Evolutionary conservation across 1,140 invertebrate genomes (phyloP), one percentile per base, ranked within the genome.

Genomic region (Dreissena rostriformis): DNA sequence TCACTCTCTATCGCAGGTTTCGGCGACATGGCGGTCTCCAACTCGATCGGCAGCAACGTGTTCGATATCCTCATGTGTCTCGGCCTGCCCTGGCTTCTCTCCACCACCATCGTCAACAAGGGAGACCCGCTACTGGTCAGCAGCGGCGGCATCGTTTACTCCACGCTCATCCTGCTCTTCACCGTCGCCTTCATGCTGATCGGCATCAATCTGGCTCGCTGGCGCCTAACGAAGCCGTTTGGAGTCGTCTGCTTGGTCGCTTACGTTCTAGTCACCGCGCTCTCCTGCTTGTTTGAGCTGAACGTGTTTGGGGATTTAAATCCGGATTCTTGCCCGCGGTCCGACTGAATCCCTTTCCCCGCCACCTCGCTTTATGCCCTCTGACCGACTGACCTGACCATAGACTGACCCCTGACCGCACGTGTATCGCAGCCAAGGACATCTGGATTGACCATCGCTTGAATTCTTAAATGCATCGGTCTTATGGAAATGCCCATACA

Each of bases 21-120:
- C 39, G 95, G 98, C 29, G 98, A 99, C 94, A 99, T 99, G 98
- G 98, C 98, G 79, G 98, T 99, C 66, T 99, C 98, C 71, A 99
- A 98, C 90, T 99, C 98, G 28, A 97, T 99, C 86, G 98, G 98
- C 87, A 99, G 98, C 94, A 99, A 99, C 95, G 98, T 99, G 91
- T 99, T 99, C 94, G 98, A 99, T 95, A 98, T 99, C 91, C 97
- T 99, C 72, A 96, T 99, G 79, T 99, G 98, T 92, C 95, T 99
- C 63, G 98, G 98, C 73, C 95, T 99, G 89, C 98, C 98, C 22
- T 99, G 98, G 98, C 70, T 92, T 26, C 79, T 92, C 0, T 71
- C 90, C 26, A 89, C 90, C 10, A 72, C 81, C 10, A 70, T 83
- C 5, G 63, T 90, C 14, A 88, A 89, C 0, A 49, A 68, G 11